Conservation (phyloP, 2,888 invertebrate genomes). For the Furcula furcula region DNA sequence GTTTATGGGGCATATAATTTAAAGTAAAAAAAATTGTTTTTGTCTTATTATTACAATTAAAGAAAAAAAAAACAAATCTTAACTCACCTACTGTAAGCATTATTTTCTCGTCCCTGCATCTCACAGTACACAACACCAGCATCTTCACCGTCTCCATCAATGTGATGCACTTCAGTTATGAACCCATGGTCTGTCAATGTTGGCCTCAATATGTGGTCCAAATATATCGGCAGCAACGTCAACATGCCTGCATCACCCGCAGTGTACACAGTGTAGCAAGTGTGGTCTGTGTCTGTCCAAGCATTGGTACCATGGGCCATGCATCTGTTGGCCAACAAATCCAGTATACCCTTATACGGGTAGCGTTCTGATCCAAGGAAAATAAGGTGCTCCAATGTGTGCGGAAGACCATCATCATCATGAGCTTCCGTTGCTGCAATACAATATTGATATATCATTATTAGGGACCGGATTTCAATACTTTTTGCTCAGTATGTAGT, state of each 20-base stretch:
- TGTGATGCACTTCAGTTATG: conserved; percentile 95
- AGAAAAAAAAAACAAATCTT: background rate
- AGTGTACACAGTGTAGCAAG: conserved; percentile 94
- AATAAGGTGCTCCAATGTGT: conserved; percentile 95
- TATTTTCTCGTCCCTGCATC: conserved; percentile 94
- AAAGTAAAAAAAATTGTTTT: background rate
- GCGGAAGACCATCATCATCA: conserved; percentile 95
- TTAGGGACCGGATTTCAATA: too few species aligned
- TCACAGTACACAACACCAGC: conserved; percentile 98
- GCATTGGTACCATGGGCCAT: conserved; percentile 96
- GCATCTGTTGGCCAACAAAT: conserved; percentile 93
- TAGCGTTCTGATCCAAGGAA: conserved; percentile 95
- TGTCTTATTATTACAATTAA: background rate
- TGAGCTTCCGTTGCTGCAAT: conserved; percentile 92
- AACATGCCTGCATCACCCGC: conserved; percentile 92
- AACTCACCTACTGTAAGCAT: conserved; percentile 84
- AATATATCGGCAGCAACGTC: conserved; percentile 92
- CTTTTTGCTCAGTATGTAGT: too few species aligned
- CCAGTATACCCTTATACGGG: conserved; percentile 94
- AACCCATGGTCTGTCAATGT: conserved; percentile 91
- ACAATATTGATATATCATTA: too few species aligned
- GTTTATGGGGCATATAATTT: background rate
- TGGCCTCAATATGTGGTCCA: conserved; percentile 94
- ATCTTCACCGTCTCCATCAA: conserved; percentile 93
- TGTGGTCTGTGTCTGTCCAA: conserved; percentile 93